phyloP scores from a whole-genome alignment of 2,797 vertebrate genomes.

The Limnodromus scolopaceus region DNA sequence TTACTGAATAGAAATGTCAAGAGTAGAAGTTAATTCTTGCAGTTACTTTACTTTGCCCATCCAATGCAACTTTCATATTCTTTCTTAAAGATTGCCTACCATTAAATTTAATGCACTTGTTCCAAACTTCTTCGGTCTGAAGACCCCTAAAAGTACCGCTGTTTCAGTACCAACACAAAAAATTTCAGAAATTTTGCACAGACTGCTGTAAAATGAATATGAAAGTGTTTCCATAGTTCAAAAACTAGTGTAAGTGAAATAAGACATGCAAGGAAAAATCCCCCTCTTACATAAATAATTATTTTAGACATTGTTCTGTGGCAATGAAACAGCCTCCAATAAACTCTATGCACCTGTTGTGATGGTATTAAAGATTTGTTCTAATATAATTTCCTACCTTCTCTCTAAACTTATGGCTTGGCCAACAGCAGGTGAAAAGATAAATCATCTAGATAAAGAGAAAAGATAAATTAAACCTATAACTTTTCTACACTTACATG shows the following conservation, averaged over 20 bases:
- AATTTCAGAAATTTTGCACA: not conserved
- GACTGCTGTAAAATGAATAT: not conserved
- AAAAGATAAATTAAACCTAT: not conserved
- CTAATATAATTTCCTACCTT: conserved; percentile 15
- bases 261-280: conserved; percentile 37
- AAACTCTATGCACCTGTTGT: conserved; percentile 48
- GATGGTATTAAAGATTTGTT: conserved; percentile 74
- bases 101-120: not conserved
- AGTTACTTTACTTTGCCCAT: not conserved
- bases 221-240: not conserved
- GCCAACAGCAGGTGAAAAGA: not conserved
- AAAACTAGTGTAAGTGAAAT: not conserved
- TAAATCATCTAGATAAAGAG: not conserved
- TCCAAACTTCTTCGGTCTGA: not conserved
- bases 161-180: not conserved
- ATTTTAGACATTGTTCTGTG: conserved; percentile 72
- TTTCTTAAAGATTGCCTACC: not conserved
- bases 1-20: conserved; percentile 28
- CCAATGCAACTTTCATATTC: not conserved
- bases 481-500: not conserved
- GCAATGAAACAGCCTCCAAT: conserved; percentile 77
- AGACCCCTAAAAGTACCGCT: not conserved
- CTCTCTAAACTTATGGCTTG: not conserved
- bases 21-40: not conserved
- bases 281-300: conserved; percentile 78